phyloP scores from a whole-genome alignment of 2,113 vertebrate species.

The Smithornis capensis region DNA sequence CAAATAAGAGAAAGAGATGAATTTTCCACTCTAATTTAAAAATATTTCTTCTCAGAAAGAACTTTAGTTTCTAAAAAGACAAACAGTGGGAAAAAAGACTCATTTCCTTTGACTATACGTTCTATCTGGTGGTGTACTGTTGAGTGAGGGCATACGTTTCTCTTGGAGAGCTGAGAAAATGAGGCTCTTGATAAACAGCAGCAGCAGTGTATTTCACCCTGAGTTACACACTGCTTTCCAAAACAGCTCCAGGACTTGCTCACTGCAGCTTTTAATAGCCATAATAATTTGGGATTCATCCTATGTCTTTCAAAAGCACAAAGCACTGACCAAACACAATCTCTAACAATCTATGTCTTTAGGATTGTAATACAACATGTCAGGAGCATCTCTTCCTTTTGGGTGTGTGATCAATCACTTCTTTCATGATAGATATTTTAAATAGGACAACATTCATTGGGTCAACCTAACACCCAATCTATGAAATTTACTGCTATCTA shows the following conservation, averaged over 20 bases:
- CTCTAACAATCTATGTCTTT: neutral
- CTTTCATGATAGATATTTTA: neutral
- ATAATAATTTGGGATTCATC: neutral
- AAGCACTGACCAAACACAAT: neutral
- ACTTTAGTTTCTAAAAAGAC: neutral
- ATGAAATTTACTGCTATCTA: neutral
- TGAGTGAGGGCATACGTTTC: neutral
- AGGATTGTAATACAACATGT: accelerated
- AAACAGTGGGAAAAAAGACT: neutral
- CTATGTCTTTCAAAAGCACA: neutral
- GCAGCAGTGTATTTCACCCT: neutral
- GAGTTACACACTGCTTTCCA: neutral
- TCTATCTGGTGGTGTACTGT: neutral
- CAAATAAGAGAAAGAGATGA: neutral
- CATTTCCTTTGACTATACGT: neutral
- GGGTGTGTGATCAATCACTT: neutral
- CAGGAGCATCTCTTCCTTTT: neutral
- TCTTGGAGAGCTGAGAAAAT: neutral
- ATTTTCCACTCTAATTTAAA: neutral
- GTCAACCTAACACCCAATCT: neutral
- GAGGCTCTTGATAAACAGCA: neutral
- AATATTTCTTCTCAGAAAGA: neutral
- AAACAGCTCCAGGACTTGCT: neutral
- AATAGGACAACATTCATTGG: neutral
- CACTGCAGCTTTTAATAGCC: neutral